Evolutionary conservation across 2,888 invertebrate species (phyloP).

Genomic region (Sialis lutaria): DNA sequence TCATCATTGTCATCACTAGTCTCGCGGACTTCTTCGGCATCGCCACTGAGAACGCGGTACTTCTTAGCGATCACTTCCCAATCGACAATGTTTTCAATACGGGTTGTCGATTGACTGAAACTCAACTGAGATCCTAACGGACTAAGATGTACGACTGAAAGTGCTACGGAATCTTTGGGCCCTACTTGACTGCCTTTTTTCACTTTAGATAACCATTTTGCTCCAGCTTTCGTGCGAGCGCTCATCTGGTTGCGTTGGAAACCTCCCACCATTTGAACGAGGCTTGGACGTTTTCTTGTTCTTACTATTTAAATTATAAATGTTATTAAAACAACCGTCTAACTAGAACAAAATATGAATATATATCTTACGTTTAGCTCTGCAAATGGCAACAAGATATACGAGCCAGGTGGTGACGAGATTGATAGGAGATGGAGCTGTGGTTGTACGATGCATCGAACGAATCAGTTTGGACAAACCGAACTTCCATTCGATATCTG

Average conservation of each 20-base stretch:
- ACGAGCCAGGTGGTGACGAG: conserved; percentile 87
- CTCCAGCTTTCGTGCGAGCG: conserved; percentile 71
- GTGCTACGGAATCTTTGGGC: conserved; percentile 60
- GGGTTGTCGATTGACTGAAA: conserved; percentile 53
- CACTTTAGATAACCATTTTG: conserved; percentile 77
- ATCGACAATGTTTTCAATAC: conserved; percentile 79
- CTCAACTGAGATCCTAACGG: conserved; percentile 73
- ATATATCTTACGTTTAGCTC: conserved; percentile 25
- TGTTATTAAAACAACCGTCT: not conserved
- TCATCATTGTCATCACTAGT: conserved; percentile 19
- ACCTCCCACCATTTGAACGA: conserved; percentile 69
- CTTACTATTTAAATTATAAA: conserved; percentile 3
- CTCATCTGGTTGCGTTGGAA: conserved; percentile 51
- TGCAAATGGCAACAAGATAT: conserved; percentile 68
- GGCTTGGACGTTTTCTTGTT: conserved; percentile 49
- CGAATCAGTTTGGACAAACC: conserved; percentile 94
- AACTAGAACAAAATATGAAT: not conserved
- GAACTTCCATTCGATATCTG: conserved; percentile 99
- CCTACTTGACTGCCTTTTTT: conserved; percentile 64
- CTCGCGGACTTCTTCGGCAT: conserved; percentile 34
- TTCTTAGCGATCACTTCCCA: conserved; percentile 84
- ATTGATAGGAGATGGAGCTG: conserved; percentile 95
- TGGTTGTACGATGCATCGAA: conserved; percentile 95
- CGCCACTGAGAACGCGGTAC: conserved; percentile 58
- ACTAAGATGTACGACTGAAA: conserved; percentile 66